Conservation (phyloP, 1,140 invertebrate genomes). For the Heliconius nattereri region DNA sequence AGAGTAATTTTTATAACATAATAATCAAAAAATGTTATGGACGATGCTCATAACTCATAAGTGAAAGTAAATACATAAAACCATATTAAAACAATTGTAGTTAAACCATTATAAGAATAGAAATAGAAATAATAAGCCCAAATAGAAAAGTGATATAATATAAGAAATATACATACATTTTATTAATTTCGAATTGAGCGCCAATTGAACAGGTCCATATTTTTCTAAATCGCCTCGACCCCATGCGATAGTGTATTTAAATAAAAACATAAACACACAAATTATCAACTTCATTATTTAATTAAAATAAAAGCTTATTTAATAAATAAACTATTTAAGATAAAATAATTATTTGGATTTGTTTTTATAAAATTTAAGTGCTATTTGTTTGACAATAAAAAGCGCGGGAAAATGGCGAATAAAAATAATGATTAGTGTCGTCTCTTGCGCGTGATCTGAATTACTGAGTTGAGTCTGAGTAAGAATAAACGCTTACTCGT, state of each 20-base stretch:
- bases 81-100: background rate
- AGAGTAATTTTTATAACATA: no score
- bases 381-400: background rate
- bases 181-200: slow-evolving; percentile 60
- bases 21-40: no score
- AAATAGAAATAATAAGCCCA: background rate
- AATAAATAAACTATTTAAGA: background rate
- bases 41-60: no score
- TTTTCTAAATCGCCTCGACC: slow-evolving; percentile 66
- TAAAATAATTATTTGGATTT: background rate
- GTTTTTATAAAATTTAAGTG: background rate
- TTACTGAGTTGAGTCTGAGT: slow-evolving; percentile 25
- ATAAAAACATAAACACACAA: slow-evolving; percentile 46
- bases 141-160: background rate
- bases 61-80: background rate
- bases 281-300: slow-evolving; percentile 34
- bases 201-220: slow-evolving; percentile 67
- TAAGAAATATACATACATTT: slow-evolving; percentile 60
- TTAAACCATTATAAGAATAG: background rate
- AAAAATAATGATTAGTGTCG: background rate
- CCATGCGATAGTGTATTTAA: slow-evolving; percentile 41
- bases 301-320: background rate
- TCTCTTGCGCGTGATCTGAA: slow-evolving; percentile 14
- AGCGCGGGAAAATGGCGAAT: background rate
- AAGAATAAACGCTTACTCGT: no score